Conservation (phyloP, 2,797 vertebrate species). For the Loris lydekkerianus region DNA sequence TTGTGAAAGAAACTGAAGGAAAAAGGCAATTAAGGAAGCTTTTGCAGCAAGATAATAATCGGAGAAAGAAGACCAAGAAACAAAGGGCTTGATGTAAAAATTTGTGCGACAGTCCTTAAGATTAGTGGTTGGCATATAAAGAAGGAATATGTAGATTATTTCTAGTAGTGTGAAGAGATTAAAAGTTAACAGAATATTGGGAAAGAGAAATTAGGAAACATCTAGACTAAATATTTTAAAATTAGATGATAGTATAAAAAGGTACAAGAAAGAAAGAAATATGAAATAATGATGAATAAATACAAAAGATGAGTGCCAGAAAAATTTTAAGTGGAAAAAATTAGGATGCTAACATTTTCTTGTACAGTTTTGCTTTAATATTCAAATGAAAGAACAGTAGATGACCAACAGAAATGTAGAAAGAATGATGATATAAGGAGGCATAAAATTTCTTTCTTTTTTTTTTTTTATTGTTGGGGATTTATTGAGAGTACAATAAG, state of each 20-base stretch:
- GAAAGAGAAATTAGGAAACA: constrained; percentile 23
- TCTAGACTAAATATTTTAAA: constrained; percentile 53
- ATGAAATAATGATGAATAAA: constrained; percentile 14
- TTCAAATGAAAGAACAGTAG: constrained; percentile 60
- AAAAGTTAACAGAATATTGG: constrained; percentile 5
- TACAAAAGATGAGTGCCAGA: constrained; percentile 41
- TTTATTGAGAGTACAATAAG: too few species aligned
- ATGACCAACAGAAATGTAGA: constrained; percentile 17
- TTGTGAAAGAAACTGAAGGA: constrained; percentile 27
- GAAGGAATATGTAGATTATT: constrained; percentile 13
- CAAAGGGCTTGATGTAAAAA: constrained; percentile 28
- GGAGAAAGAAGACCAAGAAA: constrained; percentile 22
- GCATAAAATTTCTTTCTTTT: constrained; percentile 10
- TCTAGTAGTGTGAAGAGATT: background rate
- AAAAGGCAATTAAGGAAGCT: background rate
- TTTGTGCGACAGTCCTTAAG: constrained; percentile 26
- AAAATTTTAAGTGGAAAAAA: constrained; percentile 27
- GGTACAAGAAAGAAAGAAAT: constrained; percentile 36
- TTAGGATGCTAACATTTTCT: constrained; percentile 42
- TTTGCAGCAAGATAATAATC: background rate
- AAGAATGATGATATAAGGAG: constrained; percentile 28
- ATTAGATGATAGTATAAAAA: constrained; percentile 21
- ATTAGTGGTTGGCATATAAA: background rate
- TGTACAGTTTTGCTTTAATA: constrained; percentile 55
- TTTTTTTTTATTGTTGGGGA: too few species aligned